Base-by-base conservation (phyloP, 2,113 vertebrate species). In the Indri indri region DNA sequence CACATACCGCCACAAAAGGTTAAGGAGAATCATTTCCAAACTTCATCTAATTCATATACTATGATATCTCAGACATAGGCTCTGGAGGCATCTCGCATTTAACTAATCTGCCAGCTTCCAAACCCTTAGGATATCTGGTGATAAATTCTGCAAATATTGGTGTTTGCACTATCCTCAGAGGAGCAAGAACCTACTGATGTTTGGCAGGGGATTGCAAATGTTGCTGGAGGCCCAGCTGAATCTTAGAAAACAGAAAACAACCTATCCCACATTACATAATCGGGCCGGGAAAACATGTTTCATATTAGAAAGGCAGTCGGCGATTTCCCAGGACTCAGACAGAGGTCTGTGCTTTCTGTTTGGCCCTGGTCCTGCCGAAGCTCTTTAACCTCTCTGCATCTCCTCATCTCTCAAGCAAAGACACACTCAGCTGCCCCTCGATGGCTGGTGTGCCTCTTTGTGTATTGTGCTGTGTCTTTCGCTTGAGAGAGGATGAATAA, bases 171-270 rank as follows among this genome's bases (percentile, higher is more conserved):
- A 1, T n/a, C 71, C 73, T 88, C 65, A 1, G 40, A 84, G 40
- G 23, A 59, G 50, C 14, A 45, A 94, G 30, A 95, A 63, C 52
- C 90, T 54, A 45, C 54, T 42, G n/a, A 50, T 17, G 45, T 65
- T 45, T 86, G 86, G 42, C 52, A 91, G 79, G 40, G 71, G 66
- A 73, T 8, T 65, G 50, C 42, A 93, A 89, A 63, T 16, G n/a
- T 92, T 96, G 80, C 92, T 93, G 50, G 57, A 79, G 57, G 87
- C 80, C 52, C 57, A 61, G 40, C 34, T 50, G 79, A 83, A 95
- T 96, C 90, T 96, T 59, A 84, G 97, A 82, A 96, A 95, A 93
- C 22, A 91, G 91, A 95, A 96, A 96, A 96, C 92, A 90, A 80
- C 80, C 74, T 57, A 83, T 34, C 57, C 83, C 34, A 11, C 2